phyloP scores from a whole-genome alignment of 2,888 invertebrate species.

The Pseudolycoriella hygida region DNA sequence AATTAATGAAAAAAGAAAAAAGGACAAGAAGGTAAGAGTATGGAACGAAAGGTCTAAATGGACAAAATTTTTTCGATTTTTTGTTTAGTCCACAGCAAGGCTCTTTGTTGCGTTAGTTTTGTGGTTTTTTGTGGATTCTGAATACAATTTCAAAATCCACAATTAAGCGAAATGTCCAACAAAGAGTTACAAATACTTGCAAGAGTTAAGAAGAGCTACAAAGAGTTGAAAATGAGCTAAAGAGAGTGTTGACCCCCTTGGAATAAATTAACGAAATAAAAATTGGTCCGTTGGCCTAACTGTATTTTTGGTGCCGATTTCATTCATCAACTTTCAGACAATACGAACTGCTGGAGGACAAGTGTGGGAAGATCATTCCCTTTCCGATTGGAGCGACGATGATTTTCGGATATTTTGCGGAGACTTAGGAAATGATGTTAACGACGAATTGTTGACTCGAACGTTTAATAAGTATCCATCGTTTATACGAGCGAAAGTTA shows the following conservation, averaged over 20 bases:
- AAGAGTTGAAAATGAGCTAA: no score
- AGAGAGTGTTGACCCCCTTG: no score
- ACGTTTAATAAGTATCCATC: slow-evolving; percentile 90
- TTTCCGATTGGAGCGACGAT: slow-evolving; percentile 94
- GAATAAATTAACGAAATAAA: no score
- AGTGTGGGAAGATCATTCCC: slow-evolving; percentile 89
- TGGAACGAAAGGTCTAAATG: no score
- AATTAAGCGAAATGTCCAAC: no score
- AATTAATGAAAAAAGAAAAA: slow-evolving; percentile 30
- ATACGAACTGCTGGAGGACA: slow-evolving; percentile 85
- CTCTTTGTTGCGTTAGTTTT: neutral
- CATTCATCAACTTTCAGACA: no score
- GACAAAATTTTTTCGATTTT: neutral
- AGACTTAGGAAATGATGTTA: slow-evolving; percentile 98
- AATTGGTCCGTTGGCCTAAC: no score
- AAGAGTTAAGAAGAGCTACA: no score
- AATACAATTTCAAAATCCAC: no score
- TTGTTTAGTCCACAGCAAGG: neutral
- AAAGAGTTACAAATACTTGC: no score
- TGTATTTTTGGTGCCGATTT: no score
- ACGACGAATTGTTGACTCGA: slow-evolving; percentile 88
- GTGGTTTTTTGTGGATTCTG: slow-evolving; percentile 4
- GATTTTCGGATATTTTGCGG: slow-evolving; percentile 98
- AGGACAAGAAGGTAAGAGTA: slow-evolving; percentile 21
- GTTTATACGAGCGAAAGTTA: slow-evolving; percentile 86